A percentile compares a stretch with the other conserved stretches of the same genome.
These are phyloP conservation scores for Gortyna flavago DNA, from an alignment of 2,888 invertebrate species.

Conservation along the genomic window DNA sequence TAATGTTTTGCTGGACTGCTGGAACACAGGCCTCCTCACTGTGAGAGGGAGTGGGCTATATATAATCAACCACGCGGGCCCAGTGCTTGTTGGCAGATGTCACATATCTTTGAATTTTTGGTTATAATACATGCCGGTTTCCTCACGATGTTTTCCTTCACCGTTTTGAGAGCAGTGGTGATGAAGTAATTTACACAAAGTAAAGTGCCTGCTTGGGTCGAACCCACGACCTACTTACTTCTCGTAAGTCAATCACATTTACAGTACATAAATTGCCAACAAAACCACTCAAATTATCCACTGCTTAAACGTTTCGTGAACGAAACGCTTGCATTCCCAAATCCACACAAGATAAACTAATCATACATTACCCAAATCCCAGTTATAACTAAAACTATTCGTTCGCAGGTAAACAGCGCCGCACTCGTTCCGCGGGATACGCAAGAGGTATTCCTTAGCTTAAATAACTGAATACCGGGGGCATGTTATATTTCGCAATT, in stretches of 20 bases:
- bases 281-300: conserved; percentile 4
- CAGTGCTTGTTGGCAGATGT: background rate
- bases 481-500: conserved; percentile 86
- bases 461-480: conserved; percentile 82
- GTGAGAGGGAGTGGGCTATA: background rate
- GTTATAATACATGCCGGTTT: background rate
- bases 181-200: background rate
- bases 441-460: conserved; percentile 73
- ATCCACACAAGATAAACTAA: conserved; percentile 12
- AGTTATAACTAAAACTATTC: conserved; percentile 21
- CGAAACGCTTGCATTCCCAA: conserved; percentile 6
- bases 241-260: background rate
- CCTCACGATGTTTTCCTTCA: no score
- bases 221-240: background rate
- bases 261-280: background rate
- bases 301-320: no score
- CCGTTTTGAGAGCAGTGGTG: no score
- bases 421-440: conserved; percentile 59
- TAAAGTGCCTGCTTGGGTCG: background rate
- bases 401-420: conserved; percentile 36
- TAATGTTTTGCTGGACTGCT: background rate
- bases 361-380: conserved; percentile 19
- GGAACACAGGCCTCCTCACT: background rate
- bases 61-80: background rate
- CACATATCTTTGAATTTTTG: background rate